Base-by-base conservation (phyloP, 2,113 vertebrate genomes). In the Lepus americanus region DNA sequence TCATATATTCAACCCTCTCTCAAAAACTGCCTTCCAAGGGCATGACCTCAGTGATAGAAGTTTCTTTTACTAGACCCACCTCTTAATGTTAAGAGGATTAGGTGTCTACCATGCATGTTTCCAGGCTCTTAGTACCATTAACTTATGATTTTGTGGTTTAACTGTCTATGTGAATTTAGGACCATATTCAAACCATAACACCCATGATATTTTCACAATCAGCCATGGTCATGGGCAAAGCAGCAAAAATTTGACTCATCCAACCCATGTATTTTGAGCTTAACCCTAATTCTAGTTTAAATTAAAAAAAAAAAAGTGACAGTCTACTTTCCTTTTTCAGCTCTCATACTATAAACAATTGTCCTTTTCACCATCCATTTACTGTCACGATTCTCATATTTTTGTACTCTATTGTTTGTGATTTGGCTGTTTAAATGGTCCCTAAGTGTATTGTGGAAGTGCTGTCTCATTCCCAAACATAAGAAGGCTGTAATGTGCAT, bases 231-330 rank as follows among this genome's bases (percentile, higher is more conserved):
- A 64, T 31, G 6, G 9, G 0, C 22, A 93, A 3, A 89, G 14
- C 3, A 1, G 2, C 25, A 66, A 82, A 44, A 33, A 31, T 74
- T 33, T 63, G 44, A 86, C 25, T 59, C 77, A 27, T 70, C 10
- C 3, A 0, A 20, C 5, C 61, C 0, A 6, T 7, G 70, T 1
- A 17, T 61, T 72, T 9, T 53, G 13, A 69, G 9, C 0, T 87
- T 64, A 64, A 12, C 90, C 39, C 5, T 7, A 36, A 0, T 44
- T 6, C 16, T 5, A 82, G 33, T 4, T 89, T 89, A 78, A n/a
- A 31, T 23, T 22, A 44, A 85, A 77, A 7, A 81, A 29, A 61
- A 9, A 6, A 84, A 14, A 33, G 2, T 36, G 16, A 55, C 0
- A 6, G 6, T 69, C 39, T 59, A 5, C 36, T 19, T 93, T 90